Evolutionary conservation across 2,888 invertebrate genomes (phyloP).

Genomic region (Cataglyphis cursor): DNA sequence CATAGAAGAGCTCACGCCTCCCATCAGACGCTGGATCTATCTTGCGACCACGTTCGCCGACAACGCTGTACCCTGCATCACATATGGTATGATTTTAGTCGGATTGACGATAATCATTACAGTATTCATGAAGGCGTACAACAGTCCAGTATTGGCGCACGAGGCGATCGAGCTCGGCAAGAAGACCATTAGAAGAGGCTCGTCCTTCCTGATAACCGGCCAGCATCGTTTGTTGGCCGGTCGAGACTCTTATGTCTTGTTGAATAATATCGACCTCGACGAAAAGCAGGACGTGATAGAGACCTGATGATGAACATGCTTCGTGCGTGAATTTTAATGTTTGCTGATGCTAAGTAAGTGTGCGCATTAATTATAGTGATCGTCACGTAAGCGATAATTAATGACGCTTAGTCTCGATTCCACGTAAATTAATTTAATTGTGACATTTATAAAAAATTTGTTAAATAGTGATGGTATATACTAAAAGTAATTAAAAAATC

Average conservation of each 20-base stretch:
- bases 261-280: slow-evolving; percentile 81
- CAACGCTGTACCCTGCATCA: slow-evolving; percentile 90
- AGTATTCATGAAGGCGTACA: slow-evolving; percentile 92
- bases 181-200: slow-evolving; percentile 91
- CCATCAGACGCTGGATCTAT: slow-evolving; percentile 94
- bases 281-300: slow-evolving; percentile 58
- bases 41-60: slow-evolving; percentile 93
- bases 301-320: neutral
- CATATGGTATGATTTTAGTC: slow-evolving; percentile 91
- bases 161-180: slow-evolving; percentile 93
- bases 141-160: slow-evolving; percentile 91
- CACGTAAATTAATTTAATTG: neutral
- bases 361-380: neutral
- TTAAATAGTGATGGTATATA: neutral
- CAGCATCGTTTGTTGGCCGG: slow-evolving; percentile 89
- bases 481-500: neutral
- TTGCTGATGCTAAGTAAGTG: neutral
- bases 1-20: slow-evolving; percentile 92
- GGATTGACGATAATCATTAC: slow-evolving; percentile 90
- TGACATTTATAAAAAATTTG: neutral
- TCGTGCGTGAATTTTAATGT: neutral
- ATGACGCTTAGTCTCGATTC: slow-evolving; percentile 36
- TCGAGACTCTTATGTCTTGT: slow-evolving; percentile 88
- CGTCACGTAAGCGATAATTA: neutral
- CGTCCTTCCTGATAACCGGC: slow-evolving; percentile 89